Base-by-base conservation (phyloP, 2,888 invertebrate genomes). In the Dryococelus australis region DNA sequence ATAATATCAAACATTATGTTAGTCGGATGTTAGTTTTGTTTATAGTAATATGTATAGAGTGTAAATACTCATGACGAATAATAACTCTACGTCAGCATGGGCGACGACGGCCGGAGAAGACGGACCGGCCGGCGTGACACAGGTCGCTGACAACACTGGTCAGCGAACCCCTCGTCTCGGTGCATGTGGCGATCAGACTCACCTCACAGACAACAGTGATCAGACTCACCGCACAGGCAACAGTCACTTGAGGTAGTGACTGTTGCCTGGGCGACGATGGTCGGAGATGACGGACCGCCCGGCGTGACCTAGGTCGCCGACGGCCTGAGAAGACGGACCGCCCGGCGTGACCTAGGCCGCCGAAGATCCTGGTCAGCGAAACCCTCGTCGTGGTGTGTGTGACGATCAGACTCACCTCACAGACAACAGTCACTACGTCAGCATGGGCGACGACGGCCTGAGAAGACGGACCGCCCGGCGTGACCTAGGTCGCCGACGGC, bases 391-490 rank as follows among this genome's bases (percentile, higher is more conserved):
- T 20, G 8, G 13, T 12, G 51, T 8, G 35, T 35, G 35, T 35
- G 35, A 35, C 51, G 2, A n/a, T 84, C 4, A 51, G 65, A 85
- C 81, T 83, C 89, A 84, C 51, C 86, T 88, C 87, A 86, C 47
- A 83, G 51, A 47, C 86, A 51, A 83, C 27, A 27, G 1, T 1
- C 51, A 12, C 51, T 51, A 2, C 2, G 13, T 0, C 20, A 12
- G 13, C 12, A 1, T 2, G 12, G 47, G 47, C 47, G 47, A 47
- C 47, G 47, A 47, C 65, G 65, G 65, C 13, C n/a, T 1, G n/a
- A n/a, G 35, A 0, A 35, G 80, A 43, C 43, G 35, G 12, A 26
- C 10, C 84, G 8, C 51, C 12, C 51, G 35, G 35, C 35, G 35
- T 35, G 35, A 35, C 35, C 35, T 35, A 65, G 65, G 65, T 65